Evolutionary conservation across 2,113 vertebrate species (phyloP), one percentile per base, ranked within the genome.

Genomic region (Nibea albiflora): DNA sequence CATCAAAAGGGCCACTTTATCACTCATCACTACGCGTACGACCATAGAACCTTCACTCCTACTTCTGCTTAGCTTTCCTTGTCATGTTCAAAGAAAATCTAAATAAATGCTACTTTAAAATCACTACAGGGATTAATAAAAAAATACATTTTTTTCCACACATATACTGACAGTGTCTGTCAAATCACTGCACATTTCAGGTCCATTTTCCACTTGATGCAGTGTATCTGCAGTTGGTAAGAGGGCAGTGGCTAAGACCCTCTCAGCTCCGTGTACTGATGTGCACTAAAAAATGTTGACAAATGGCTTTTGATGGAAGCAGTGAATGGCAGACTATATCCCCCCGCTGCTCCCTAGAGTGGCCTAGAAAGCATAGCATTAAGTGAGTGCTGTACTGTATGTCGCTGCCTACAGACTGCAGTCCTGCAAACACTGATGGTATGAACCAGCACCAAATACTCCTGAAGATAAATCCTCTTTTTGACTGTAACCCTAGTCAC

Each of bases 271-370:
- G 69, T 84, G 76, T 83, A 85, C 85, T 85, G 84, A 86, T 85
- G 85, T 83, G 78, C 61, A 83, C 81, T 72, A 87, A 89, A 87
- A 73, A 83, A 83, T 60, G 28, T 67, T 91, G 91, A 89, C 87
- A 90, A 89, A 92, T 89, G 82, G 84, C 80, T 84, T 89, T 84
- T 86, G 88, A 90, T 90, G 76, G 84, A 89, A 52, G 71, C 70
- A 54, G 73, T 83, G 84, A 88, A 84, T 92, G 85, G 78, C 75
- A 85, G 61, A 75, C 78, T 76, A 50, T 67, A 73, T 81, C 68
- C 28, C 26, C 69, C 46, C 7, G 8, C 44, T 47, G 50, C 68
- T 87, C 67, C 63, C 72, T 52, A 49, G 80, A 89, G 80, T 83
- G 77, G 68, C 73, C 67, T 44, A 63, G 68, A 85, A 61, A 87